Evolutionary conservation across 2,797 vertebrate species (phyloP), one percentile per base, ranked within the genome.

Genomic region (Etheostoma perlongum): DNA sequence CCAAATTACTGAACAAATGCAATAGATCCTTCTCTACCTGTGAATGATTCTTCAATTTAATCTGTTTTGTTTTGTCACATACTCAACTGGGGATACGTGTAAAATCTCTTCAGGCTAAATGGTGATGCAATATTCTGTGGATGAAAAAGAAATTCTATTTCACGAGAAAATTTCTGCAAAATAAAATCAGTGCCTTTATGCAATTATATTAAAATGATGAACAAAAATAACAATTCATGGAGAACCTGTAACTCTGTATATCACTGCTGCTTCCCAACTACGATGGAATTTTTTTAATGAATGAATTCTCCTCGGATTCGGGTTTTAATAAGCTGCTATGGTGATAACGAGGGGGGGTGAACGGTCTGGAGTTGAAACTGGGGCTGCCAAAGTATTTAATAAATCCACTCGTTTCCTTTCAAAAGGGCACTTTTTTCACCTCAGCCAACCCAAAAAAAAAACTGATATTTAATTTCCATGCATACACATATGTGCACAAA

Each of bases 21-120:
- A 67, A 76, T 4, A 8, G 11, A 51, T 64, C 25, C 18, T 16
- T 8, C 27, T 53, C 51, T 23, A 44, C 47, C 7, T 68, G 18
- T 40, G 54, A 75, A 42, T 49, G 55, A 58, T 36, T 57, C 18
- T 49, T 25, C 71, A 51, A 61, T 68, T 46, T 74, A 48, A 57
- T 64, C 4, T n/a, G 7, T 16, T 33, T 52, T 33, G 27, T 40
- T 53, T 72, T 74, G 16, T 68, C 40, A 15, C n/a, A 18, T 65
- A 19, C 25, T 63, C 16, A 54, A 15, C 54, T 23, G 16, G 16
- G 53, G 47, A 54, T 66, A 12, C 14, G n/a, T 15, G 8, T 68
- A 15, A 60, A 21, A 52, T 72, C 9, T 79, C 9, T 19, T 51
- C 21, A 44, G 42, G 52, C 7, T 15, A 63, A 59, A 55, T 4